Evolutionary conservation across 2,113 vertebrate genomes (phyloP).

Genomic region (Urocitellus parryii): DNA sequence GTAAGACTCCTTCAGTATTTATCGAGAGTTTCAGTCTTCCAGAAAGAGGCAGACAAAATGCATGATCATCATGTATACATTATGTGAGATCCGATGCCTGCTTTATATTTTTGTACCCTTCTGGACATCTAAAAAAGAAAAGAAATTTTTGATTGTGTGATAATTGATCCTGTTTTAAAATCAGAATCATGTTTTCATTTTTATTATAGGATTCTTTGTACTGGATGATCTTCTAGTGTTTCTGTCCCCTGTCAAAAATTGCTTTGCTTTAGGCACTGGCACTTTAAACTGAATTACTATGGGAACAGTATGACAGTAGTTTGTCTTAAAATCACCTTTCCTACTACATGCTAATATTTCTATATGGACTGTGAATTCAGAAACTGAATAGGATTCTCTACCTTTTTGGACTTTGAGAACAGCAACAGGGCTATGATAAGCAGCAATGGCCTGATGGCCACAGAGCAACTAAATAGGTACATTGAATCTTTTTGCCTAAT

Average conservation of each 20-base stretch:
- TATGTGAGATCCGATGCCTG: neutral
- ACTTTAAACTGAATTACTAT: conserved; percentile 53
- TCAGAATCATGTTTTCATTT: conserved; percentile 15
- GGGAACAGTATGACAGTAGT: neutral
- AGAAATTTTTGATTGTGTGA: neutral
- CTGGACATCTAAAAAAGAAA: neutral
- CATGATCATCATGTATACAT: neutral
- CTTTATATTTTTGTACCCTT: neutral
- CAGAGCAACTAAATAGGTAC: neutral
- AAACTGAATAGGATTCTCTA: neutral
- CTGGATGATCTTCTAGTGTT: neutral
- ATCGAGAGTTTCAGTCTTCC: neutral
- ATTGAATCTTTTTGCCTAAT: conserved; percentile 12
- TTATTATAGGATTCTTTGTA: conserved; percentile 7
- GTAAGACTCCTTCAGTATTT: neutral
- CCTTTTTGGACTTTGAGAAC: neutral
- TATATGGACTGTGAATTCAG: conserved; percentile 2
- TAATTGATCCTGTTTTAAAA: neutral
- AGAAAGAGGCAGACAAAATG: neutral
- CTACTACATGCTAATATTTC: conserved; percentile 27
- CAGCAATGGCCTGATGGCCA: neutral
- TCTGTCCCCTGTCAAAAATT: conserved; percentile 3
- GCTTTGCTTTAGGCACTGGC: conserved; percentile 38
- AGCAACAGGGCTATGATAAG: neutral
- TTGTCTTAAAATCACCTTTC: conserved; percentile 11